Percentiles rank a stretch among this genome's conserved stretches.
These are phyloP conservation scores for Eretmocerus hayati DNA, from an alignment of 2,888 invertebrate species.

Conservation along the genomic window DNA sequence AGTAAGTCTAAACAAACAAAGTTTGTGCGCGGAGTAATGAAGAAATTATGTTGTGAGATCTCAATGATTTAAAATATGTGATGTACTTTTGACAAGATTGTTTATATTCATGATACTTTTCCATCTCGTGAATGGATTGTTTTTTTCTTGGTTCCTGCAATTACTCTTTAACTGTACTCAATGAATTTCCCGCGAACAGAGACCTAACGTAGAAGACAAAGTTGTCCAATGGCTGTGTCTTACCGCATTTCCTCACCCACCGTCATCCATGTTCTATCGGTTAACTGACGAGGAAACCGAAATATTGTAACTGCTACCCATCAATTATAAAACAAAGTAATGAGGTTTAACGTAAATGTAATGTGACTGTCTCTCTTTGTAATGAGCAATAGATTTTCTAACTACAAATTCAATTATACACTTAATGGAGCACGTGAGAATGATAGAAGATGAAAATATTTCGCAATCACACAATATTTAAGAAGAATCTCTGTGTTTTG, in stretches of 20 bases:
- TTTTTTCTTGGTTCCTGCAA: too few relatives aligned
- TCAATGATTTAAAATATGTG: too few relatives aligned
- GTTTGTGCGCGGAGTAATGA: too few relatives aligned
- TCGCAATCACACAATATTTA: conserved; percentile 41
- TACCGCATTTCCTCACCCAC: conserved; percentile 24
- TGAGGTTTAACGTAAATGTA: conserved; percentile 34
- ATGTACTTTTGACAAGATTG: too few relatives aligned
- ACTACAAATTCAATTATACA: conserved; percentile 37
- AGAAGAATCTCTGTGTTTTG: conserved; percentile 40
- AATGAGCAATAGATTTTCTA: conserved; percentile 42
- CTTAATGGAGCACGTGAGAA: conserved; percentile 22
- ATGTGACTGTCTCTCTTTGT: conserved; percentile 42
- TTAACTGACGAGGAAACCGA: too few relatives aligned
- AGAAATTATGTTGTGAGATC: too few relatives aligned
- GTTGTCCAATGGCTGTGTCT: conserved; percentile 22
- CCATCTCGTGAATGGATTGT: too few relatives aligned
- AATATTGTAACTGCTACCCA: too few relatives aligned
- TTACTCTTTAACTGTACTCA: too few relatives aligned
- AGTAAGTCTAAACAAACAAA: too few relatives aligned
- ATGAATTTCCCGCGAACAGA: too few relatives aligned
- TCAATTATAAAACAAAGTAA: conserved; percentile 34
- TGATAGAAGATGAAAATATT: conserved; percentile 20
- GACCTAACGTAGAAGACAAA: conserved; percentile 2
- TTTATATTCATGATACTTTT: too few relatives aligned
- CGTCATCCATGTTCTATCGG: conserved; percentile 34